Evolutionary conservation across 1,140 invertebrate genomes (phyloP).

Genomic region (Dendroctonus valens): DNA sequence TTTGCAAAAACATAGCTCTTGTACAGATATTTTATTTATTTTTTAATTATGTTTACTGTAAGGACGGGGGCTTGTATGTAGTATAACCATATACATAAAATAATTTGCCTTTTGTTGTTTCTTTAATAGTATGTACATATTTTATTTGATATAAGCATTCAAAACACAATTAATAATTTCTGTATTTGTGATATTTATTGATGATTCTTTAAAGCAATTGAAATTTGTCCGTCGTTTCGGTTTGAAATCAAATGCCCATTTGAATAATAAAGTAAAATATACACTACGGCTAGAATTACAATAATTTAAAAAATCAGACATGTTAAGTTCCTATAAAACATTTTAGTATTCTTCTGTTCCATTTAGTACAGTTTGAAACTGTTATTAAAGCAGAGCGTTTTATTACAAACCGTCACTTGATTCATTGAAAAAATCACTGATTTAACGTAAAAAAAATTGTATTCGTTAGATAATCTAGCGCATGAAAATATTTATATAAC

Average conservation of each 20-base stretch:
- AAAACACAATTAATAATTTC: constrained; percentile 17
- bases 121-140: constrained; percentile 38
- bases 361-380: no score
- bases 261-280: not conserved
- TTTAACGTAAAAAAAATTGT: not conserved
- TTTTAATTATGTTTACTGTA: constrained; percentile 28
- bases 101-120: constrained; percentile 36
- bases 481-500: constrained; percentile 9
- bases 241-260: not conserved
- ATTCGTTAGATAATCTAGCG: constrained; percentile 10
- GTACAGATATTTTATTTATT: constrained; percentile 48
- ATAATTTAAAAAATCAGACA: no score
- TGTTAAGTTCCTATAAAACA: no score
- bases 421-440: not conserved
- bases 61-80: constrained; percentile 40
- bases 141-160: constrained; percentile 24
- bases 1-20: constrained; percentile 33
- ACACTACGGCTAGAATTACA: no score
- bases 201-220: constrained; percentile 17
- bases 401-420: no score
- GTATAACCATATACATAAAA: constrained; percentile 49
- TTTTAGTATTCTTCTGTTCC: no score
- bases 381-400: no score
- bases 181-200: constrained; percentile 30
- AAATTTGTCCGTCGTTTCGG: not conserved